Evolutionary conservation across 2,888 invertebrate genomes (phyloP).

Genomic region (Sicus ferrugineus): DNA sequence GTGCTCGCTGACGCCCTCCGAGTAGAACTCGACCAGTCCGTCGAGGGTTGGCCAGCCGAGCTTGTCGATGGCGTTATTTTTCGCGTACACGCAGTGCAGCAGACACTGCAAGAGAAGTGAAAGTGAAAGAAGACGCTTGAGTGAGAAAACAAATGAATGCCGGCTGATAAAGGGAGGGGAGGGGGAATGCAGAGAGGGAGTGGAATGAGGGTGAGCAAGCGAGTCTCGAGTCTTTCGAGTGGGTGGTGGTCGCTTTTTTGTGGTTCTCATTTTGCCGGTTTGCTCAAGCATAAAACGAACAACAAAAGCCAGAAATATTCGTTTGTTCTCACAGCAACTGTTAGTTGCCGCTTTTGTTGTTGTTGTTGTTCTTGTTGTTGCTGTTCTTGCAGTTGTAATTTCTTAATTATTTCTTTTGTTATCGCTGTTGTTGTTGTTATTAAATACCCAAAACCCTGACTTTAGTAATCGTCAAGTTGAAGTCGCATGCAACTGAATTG

Average conservation of each 20-base stretch:
- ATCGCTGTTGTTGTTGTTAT: background rate
- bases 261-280: slow-evolving; percentile 37
- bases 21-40: slow-evolving; percentile 76
- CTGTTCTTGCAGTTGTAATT: slow-evolving; percentile 5
- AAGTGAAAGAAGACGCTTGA: background rate
- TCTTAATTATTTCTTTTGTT: slow-evolving; percentile 24
- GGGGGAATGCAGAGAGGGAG: background rate
- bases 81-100: slow-evolving; percentile 80
- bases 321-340: slow-evolving; percentile 10
- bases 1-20: slow-evolving; percentile 80
- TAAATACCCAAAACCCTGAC: slow-evolving; percentile 50
- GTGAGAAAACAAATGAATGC: background rate
- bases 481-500: slow-evolving; percentile 26
- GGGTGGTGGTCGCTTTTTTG: background rate
- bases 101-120: slow-evolving; percentile 67
- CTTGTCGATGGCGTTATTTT: slow-evolving; percentile 80
- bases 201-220: background rate
- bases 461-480: slow-evolving; percentile 40
- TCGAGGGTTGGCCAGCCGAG: slow-evolving; percentile 78
- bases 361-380: slow-evolving; percentile 19
- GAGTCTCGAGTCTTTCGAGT: background rate
- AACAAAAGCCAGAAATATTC: slow-evolving; percentile 37
- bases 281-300: slow-evolving; percentile 51
- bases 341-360: slow-evolving; percentile 2
- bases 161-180: slow-evolving; percentile 16